Base-by-base conservation (phyloP, 1,140 invertebrate genomes). In the Neotoxoptera formosana region DNA sequence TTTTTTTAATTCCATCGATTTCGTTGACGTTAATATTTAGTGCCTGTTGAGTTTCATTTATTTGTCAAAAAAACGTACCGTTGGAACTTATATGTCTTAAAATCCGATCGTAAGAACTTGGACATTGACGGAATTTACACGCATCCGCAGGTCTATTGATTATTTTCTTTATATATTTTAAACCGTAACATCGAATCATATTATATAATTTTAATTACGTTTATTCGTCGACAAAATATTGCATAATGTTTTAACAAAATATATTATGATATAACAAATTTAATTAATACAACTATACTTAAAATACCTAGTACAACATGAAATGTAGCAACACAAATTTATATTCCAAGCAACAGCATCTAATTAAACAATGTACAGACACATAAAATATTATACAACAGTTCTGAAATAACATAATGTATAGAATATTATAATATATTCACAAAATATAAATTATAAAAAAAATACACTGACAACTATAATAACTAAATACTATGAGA, bases 381-480 rank as follows among this genome's bases (percentile, higher is more conserved):
- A 76, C 60, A 17, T 1, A 76, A n/a, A 76, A 76, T n/a, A 76
- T 76, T 67, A n/a, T 76, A n/a, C 6, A n/a, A n/a, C n/a, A n/a
- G 14, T 17, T 76, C 14, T n/a, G n/a, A n/a, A 67, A n/a, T n/a
- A 23, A 53, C 7, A 67, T n/a, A n/a, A 67, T n/a, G 14, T 1
- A 76, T 30, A 76, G 14, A n/a, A 34, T n/a, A n/a, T 17, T 76
- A 76, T n/a, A n/a, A 34, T n/a, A 76, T 14, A 76, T n/a, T 76
- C 14, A n/a, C 60, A 76, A 76, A 76, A 76, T 76, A n/a, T n/a
- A 76, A 76, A 76, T n/a, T 76, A 76, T 76, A n/a, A 76, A 76
- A 51, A 76, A 41, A 76, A 67, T 3, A 11, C 30, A 67, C 14
- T 76, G 7, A 67, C 0, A 30, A 11, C 25, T 60, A 60, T 53